Evolutionary conservation across 2,797 vertebrate genomes (phyloP).

Genomic region (Pseudochirops corinnae): DNA sequence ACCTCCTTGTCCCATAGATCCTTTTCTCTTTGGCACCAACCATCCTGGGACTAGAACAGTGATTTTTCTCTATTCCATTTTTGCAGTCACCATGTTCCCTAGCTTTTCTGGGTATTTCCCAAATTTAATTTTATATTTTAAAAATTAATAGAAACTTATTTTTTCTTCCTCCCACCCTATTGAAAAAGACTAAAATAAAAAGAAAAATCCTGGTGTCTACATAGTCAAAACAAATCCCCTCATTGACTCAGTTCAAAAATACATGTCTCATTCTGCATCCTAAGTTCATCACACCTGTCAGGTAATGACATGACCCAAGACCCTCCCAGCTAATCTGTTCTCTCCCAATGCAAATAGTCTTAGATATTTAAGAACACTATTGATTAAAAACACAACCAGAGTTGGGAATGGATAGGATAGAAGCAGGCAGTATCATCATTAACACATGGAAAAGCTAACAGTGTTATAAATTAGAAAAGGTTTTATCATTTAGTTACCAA

Average conservation of each 20-base stretch:
- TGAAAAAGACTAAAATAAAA: not conserved
- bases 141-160: not conserved
- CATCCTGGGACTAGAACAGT: not conserved
- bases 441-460: not conserved
- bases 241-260: not conserved
- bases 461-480: not conserved
- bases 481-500: not conserved
- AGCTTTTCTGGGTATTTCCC: not conserved
- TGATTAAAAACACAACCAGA: not conserved
- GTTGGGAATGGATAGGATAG: not conserved
- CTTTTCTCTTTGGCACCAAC: not conserved
- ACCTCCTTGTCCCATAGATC: not conserved
- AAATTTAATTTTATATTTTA: not conserved
- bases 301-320: not conserved
- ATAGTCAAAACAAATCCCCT: not conserved
- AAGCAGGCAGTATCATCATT: not conserved
- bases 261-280: not conserved
- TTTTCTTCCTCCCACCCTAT: not conserved
- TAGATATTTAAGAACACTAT: not conserved
- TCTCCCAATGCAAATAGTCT: not conserved
- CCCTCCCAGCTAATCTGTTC: too few species aligned
- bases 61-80: not conserved
- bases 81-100: not conserved
- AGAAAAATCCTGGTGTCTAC: not conserved
- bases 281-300: not conserved